These are phyloP conservation scores for Didymodactylos carnosus DNA, from an alignment of 2,888 invertebrate species.

Conservation along the genomic window DNA sequence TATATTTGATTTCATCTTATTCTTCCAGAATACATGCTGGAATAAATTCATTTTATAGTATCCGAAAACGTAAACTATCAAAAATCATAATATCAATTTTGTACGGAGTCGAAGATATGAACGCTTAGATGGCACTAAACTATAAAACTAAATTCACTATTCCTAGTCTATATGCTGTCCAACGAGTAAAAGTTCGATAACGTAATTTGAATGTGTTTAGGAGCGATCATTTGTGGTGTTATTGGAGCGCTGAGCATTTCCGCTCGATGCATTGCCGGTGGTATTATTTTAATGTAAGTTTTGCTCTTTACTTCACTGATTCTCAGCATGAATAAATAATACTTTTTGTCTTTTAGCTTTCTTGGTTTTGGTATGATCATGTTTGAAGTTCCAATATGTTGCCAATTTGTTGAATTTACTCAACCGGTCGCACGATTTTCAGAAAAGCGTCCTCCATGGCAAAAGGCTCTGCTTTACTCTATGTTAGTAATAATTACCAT, in stretches of 20 bases:
- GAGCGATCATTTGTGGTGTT: background rate
- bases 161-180: background rate
- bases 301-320: background rate
- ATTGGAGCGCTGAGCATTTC: background rate
- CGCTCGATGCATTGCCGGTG: background rate
- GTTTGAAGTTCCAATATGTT: conserved; percentile 88
- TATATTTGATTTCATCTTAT: no score
- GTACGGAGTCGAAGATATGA: no score
- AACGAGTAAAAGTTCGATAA: background rate
- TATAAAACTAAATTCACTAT: no score
- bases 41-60: no score
- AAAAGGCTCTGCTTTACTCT: conserved; percentile 63
- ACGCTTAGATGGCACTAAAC: no score
- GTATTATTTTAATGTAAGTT: background rate
- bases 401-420: conserved; percentile 81
- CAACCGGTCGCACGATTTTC: conserved; percentile 59
- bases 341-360: conserved; percentile 34
- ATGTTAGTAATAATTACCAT: conserved; percentile 44
- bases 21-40: no score
- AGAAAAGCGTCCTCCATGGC: conserved; percentile 66
- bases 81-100: no score
- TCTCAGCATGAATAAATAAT: no score
- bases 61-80: no score
- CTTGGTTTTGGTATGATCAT: conserved; percentile 67
- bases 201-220: background rate